Evolutionary conservation across 1,140 invertebrate species (phyloP).

Genomic region (Sogatella furcifera): DNA sequence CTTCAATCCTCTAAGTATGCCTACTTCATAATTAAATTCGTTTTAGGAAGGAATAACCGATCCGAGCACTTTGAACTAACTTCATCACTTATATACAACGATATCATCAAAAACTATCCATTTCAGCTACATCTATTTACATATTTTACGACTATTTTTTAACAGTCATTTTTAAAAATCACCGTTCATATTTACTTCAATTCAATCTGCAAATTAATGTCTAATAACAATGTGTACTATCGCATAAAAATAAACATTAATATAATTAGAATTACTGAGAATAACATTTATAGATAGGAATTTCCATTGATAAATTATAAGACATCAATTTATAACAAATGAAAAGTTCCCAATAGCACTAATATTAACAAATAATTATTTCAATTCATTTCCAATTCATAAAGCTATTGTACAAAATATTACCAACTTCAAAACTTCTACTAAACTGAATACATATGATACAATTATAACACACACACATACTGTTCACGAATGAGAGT

Average conservation of each 20-base stretch:
- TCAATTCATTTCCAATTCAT: no score
- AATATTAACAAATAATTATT: no score
- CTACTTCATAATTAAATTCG: constrained; percentile 17
- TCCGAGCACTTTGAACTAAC: constrained; percentile 2
- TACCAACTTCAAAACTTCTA: no score
- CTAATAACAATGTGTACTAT: background rate
- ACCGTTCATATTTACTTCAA: constrained; percentile 3
- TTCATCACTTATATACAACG: constrained; percentile 13
- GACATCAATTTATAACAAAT: no score
- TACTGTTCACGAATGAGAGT: no score
- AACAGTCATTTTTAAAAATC: constrained; percentile 3
- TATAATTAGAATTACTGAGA: no score
- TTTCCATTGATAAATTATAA: no score
- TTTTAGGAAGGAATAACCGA: constrained; percentile 12
- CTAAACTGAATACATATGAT: no score
- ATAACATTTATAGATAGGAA: no score
- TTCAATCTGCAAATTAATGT: background rate
- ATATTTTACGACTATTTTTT: constrained; percentile 6
- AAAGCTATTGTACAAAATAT: no score
- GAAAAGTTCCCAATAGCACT: no score
- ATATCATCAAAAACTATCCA: constrained; percentile 1
- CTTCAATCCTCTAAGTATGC: constrained; percentile 15
- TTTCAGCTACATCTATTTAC: constrained; percentile 14
- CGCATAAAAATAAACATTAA: background rate
- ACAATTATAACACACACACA: no score